phyloP scores from a whole-genome alignment of 2,888 invertebrate species.

The Caenorhabditis imperialis region DNA sequence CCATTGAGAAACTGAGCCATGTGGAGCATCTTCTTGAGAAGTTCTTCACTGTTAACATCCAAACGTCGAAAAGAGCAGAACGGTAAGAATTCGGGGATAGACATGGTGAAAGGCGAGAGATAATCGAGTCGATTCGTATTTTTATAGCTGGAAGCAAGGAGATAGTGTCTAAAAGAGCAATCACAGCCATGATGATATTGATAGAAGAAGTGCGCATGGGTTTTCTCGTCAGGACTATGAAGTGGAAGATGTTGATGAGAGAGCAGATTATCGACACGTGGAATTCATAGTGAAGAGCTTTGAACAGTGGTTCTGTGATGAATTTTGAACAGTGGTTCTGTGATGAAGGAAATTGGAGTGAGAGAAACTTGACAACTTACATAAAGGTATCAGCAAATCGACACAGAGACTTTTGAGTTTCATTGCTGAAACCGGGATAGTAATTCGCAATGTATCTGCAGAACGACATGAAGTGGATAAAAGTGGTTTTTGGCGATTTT shows the following conservation, averaged over 20 bases:
- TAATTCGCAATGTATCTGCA: not conserved
- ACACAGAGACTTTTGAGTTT: not conserved
- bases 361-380: not conserved
- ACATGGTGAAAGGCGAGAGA: not conserved
- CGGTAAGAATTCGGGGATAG: not conserved
- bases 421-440: not conserved
- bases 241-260: constrained; percentile 11
- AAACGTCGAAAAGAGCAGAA: not conserved
- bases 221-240: constrained; percentile 5
- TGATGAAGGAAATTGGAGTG: not conserved
- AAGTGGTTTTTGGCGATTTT: no score
- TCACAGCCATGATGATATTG: constrained; percentile 3
- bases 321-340: not conserved
- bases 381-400: not conserved
- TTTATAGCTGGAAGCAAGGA: constrained; percentile 6
- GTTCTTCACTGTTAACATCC: not conserved
- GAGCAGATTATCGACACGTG: constrained; percentile 1
- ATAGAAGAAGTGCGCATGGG: constrained; percentile 20
- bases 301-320: no score
- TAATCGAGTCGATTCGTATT: not conserved
- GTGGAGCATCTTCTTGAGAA: constrained; percentile 13
- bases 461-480: not conserved
- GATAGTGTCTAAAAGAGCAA: constrained; percentile 2
- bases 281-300: no score
- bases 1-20: constrained; percentile 19